Evolutionary conservation across 2,797 vertebrate genomes (phyloP), one percentile per base, ranked within the genome.

Genomic region (Pagetopsis macropterus): DNA sequence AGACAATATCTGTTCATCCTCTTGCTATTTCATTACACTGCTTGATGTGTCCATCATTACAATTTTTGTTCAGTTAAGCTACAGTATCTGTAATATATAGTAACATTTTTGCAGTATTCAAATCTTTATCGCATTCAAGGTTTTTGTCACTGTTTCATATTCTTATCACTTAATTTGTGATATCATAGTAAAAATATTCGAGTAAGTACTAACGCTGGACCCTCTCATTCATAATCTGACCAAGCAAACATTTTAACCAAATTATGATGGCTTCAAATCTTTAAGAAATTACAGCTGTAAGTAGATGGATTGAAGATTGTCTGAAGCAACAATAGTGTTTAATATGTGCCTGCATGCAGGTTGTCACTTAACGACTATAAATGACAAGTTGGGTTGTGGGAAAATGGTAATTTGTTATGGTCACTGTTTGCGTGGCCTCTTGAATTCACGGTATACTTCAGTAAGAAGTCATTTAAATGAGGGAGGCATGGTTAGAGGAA

Each of bases 381-480:
- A 75, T 70, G 75, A 70, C 77, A 82, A 84, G 72, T 83, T 81
- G 70, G 74, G 78, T 67, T 76, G 46, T 79, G 73, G 78, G 67
- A 59, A 82, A 87, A 78, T 81, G 51, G 62, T 84, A n/a, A 61
- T 83, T 85, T 75, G 80, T 75, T 66, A 51, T 76, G 76, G 83
- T 75, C 79, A 70, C 21, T 46, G 51, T 76, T 81, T 79, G 72
- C 66, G 64, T 68, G 75, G 68, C 59, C 73, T 75, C 59, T 64
- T 75, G 33, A 74, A 79, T 77, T 82, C 80, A 81, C 31, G 5
- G 61, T 67, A 71, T 63, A 78, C 70, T 81, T 74, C 56, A 78
- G 49, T 69, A 45, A 77, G 62, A 75, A 1, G 3, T 75, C 5
- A 82, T 88, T 85, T 68, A 65, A 82, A 86, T 73, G 37, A 76